These are phyloP conservation scores for Antedon bifida DNA, from an alignment of 35 echinoderm and acorn worm species.

Conservation along the genomic window DNA sequence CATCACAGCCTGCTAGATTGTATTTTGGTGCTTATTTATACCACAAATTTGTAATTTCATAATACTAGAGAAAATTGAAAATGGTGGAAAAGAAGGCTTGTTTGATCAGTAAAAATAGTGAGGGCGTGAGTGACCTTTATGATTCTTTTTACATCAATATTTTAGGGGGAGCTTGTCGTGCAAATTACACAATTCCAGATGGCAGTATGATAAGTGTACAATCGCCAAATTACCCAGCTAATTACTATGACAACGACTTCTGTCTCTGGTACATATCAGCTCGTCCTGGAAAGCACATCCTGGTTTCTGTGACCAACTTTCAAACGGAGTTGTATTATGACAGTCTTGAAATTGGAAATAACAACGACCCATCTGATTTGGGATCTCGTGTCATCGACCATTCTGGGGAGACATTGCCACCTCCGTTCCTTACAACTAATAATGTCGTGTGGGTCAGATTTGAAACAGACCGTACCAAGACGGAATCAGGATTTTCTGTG, in stretches of 20 bases:
- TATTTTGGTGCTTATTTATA: too few relatives aligned
- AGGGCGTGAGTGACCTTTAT: not conserved
- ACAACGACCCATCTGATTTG: slow-evolving; percentile 27
- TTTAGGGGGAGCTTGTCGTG: not conserved
- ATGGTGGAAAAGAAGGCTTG: too few relatives aligned
- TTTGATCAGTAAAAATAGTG: too few relatives aligned
- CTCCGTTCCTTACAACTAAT: slow-evolving; percentile 51
- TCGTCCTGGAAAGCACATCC: slow-evolving; percentile 55
- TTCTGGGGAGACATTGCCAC: slow-evolving; percentile 28
- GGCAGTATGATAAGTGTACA: slow-evolving; percentile 18
- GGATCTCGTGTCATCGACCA: slow-evolving; percentile 39
- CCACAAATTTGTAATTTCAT: too few relatives aligned
- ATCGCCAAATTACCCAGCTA: slow-evolving; percentile 61
- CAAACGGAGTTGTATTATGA: slow-evolving; percentile 71
- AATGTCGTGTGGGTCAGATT: slow-evolving; percentile 73
- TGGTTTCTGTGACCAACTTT: slow-evolving; percentile 36
- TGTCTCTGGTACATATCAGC: slow-evolving; percentile 63
- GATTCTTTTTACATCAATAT: not conserved
- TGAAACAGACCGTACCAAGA: slow-evolving; percentile 61
- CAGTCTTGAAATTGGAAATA: slow-evolving; percentile 52
- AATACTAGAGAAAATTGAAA: too few relatives aligned
- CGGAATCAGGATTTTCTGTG: slow-evolving; percentile 46
- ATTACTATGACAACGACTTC: slow-evolving; percentile 83
- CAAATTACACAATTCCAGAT: slow-evolving; percentile 59
- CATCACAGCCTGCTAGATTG: too few relatives aligned